These are phyloP conservation scores for Pristionchus exspectatus DNA, from an alignment of 2,888 invertebrate species.

Conservation along the genomic window DNA sequence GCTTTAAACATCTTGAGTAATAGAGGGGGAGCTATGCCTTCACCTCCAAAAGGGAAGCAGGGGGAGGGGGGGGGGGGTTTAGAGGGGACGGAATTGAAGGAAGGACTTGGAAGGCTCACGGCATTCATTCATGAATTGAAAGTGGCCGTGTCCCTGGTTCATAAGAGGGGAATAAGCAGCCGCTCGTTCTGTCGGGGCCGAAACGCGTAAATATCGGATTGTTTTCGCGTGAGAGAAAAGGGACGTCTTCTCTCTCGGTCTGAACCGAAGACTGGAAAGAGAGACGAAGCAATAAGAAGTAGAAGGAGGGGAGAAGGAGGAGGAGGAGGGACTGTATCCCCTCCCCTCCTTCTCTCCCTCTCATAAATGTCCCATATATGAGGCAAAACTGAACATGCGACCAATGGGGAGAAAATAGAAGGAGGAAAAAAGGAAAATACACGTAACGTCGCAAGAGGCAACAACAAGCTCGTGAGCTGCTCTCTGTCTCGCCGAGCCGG, in stretches of 20 bases:
- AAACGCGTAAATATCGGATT: constrained; percentile 26
- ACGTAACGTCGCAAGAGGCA: constrained; percentile 39
- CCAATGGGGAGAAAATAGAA: neutral
- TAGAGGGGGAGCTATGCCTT: neutral
- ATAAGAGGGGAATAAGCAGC: neutral
- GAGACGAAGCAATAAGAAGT: neutral
- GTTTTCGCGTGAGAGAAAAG: constrained; percentile 2
- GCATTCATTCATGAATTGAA: neutral
- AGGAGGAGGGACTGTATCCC: constrained; percentile 6
- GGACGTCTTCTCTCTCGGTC: neutral
- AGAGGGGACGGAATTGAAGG: neutral
- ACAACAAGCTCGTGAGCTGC: constrained; percentile 17
- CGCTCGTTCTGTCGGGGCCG: neutral
- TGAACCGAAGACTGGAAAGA: neutral
- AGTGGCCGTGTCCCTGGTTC: neutral
- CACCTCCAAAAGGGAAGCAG: neutral
- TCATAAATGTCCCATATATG: constrained; percentile 47
- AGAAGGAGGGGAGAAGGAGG: neutral
- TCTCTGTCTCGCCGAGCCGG: neutral
- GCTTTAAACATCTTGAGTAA: constrained; percentile 12
- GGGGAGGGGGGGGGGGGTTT: too few species aligned
- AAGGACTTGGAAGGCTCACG: neutral
- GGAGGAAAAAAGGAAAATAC: neutral
- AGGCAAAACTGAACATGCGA: constrained; percentile 30
- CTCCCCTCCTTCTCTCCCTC: neutral